Evolutionary conservation across 2,797 vertebrate genomes (phyloP), one percentile per base, ranked within the genome.

Genomic region (Acestrorhynchus altus): DNA sequence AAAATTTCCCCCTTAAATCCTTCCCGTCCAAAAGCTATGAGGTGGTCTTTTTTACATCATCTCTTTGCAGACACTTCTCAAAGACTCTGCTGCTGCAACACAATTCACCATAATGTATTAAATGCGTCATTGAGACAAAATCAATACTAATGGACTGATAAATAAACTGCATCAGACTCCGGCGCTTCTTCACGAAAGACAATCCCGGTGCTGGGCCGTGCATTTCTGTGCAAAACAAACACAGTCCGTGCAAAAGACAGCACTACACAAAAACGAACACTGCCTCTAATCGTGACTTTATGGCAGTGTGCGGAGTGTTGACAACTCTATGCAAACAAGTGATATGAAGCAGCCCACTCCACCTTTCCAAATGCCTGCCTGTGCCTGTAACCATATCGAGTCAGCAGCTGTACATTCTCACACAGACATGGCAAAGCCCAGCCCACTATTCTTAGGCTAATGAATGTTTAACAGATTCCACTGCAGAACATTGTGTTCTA

Each of bases 351-450:
- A 82, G 79, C 57, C 46, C 71, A 61, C 72, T n/a, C 67, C 46
- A 78, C 64, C 77, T 76, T 26, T 66, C 77, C 75, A 46, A 54
- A 75, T 26, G 72, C 81, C 63, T 81, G 86, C 81, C 84, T 80
- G 61, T 77, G 74, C 71, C 78, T 88, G 74, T 83, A 86, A 84
- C 90, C 90, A 90, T 89, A 90, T 89, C 85, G 86, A 89, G 90
- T 82, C 86, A 91, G 88, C 90, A 92, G 90, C 87, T 90, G 88
- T 77, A 84, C 85, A 86, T 86, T 90, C 89, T 90, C 90, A 87
- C 84, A 87, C 74, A 39, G 28, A 57, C 71, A 79, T 81, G 79
- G 77, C 20, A 79, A 82, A 42, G 76, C 60, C 70, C 70, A 73
- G 72, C 75, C 69, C 72, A 56, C 81, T 86, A 87, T 89, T 90